Conservation (phyloP, 2,888 invertebrate genomes). For the Heliconius charithonia region DNA sequence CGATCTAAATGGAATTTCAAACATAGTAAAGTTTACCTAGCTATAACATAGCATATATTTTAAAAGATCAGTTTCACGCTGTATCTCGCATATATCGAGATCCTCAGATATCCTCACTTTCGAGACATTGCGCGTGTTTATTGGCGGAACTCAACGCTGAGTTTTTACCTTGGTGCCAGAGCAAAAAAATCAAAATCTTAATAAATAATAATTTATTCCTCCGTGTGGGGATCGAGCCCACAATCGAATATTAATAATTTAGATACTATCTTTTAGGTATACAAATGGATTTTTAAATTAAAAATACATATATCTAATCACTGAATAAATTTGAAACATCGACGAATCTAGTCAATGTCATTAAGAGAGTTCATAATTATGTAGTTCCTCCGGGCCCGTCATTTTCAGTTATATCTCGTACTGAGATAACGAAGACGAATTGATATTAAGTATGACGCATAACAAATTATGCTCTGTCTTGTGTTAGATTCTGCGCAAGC, state of each 20-base stretch:
- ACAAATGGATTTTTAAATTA: neutral
- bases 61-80: neutral
- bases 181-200: too few relatives aligned
- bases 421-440: slow-evolving; percentile 55
- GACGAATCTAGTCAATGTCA: slow-evolving; percentile 27
- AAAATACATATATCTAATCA: neutral
- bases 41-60: neutral
- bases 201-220: too few relatives aligned
- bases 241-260: neutral
- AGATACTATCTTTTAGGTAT: neutral
- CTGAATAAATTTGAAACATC: slow-evolving; percentile 22
- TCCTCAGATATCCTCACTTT: too few relatives aligned
- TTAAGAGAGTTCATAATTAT: slow-evolving; percentile 47
- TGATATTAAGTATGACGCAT: slow-evolving; percentile 57
- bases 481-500: slow-evolving; percentile 30
- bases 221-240: too few relatives aligned
- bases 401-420: slow-evolving; percentile 51
- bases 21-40: neutral
- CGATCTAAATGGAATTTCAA: neutral
- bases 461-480: slow-evolving; percentile 54
- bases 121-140: too few relatives aligned
- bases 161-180: too few relatives aligned
- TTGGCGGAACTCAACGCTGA: too few relatives aligned
- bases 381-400: slow-evolving; percentile 46
- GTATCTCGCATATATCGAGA: too few relatives aligned